Conservation (phyloP, 2,113 vertebrate genomes). For the Xiphophorus maculatus region DNA sequence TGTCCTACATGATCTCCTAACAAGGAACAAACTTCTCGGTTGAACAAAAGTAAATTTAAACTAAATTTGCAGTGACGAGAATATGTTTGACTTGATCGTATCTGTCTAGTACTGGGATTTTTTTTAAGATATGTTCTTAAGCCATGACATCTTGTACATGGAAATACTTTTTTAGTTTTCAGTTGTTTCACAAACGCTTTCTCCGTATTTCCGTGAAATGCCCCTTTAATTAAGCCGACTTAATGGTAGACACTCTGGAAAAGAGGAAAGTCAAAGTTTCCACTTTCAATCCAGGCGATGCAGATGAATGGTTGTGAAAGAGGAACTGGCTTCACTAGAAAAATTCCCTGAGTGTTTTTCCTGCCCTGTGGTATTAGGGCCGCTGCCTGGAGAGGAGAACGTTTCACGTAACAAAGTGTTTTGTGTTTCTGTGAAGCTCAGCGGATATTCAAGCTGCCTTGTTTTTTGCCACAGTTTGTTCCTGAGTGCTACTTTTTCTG, state of each 20-base stretch:
- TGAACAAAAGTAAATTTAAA: too few relatives aligned
- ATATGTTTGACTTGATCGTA: too few relatives aligned
- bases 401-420: not conserved
- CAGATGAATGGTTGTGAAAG: conserved; percentile 41
- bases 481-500: not conserved
- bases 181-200: not conserved
- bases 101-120: not conserved
- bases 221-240: not conserved
- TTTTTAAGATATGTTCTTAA: not conserved
- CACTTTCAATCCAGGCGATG: conserved; percentile 1
- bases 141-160: not conserved
- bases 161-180: not conserved
- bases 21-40: too few relatives aligned
- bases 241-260: not conserved
- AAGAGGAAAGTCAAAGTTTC: conserved; percentile 40
- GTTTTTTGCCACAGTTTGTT: not conserved
- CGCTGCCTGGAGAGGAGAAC: not conserved
- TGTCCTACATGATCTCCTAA: too few relatives aligned
- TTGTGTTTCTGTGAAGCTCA: conserved; percentile 3
- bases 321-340: conserved; percentile 39
- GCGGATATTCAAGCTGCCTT: not conserved
- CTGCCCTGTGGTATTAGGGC: not conserved
- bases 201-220: not conserved
- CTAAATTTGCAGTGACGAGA: too few relatives aligned
- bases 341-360: conserved; percentile 11